Evolutionary conservation across 2,797 vertebrate species (phyloP), one percentile per base, ranked within the genome.

Genomic region (Sebastes itinus): DNA sequence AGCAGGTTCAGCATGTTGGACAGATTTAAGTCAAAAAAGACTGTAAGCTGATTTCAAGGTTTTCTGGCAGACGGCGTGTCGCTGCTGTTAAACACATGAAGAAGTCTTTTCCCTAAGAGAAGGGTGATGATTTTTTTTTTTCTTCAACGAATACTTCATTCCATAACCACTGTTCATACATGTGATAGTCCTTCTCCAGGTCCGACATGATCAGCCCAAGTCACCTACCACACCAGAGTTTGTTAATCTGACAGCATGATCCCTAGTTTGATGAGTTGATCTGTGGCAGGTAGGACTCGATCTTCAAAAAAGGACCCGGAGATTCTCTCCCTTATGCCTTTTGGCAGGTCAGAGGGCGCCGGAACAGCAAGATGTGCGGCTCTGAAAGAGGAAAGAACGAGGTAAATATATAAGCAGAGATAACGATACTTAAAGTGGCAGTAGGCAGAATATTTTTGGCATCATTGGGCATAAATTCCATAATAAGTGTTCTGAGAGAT

Each of bases 331-430:
- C 52, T 86, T 89, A 88, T 81, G 91, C 83, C 76, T 94, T 92
- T 32, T 89, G 88, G 67, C 64, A 65, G 12, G 90, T 75, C 10
- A 95, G 87, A 23, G 94, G 94, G 11, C 95, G 95, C 7, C 96
- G 91, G 83, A 96, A 96, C 35, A 96, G 92, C 87, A 96, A 88
- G 84, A 96, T 96, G 86, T 96, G 96, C 1, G 96, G 96, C 80
- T 96, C 96, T 96, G 77, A 2, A n/a, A 2, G 62, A 6, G 14
- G 25, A 54, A 16, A 30, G 32, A 62, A 46, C 4, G 63, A 60
- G 25, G n/a, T 1, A 49, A 12, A 62, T 56, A 58, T 23, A 25
- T 69, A 23, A 82, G 66, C 66, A 59, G 16, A 75, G 22, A 55
- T 58, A 49, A 65, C 3, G 3, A 59, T n/a, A 3, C 46, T 18